Conservation (phyloP, 2,113 vertebrate species). For the Aspidoscelis tigris region DNA sequence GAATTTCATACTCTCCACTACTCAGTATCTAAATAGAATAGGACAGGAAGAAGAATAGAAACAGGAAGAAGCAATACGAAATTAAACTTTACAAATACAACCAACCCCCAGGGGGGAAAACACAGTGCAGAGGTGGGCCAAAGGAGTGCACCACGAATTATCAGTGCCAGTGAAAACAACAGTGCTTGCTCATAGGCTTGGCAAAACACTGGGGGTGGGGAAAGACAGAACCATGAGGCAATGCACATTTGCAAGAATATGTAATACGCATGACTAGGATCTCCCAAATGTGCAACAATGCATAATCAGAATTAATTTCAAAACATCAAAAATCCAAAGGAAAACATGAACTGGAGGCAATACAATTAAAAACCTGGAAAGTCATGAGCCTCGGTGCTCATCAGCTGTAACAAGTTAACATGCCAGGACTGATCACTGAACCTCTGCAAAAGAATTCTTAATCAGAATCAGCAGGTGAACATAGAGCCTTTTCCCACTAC, state of each 20-base stretch:
- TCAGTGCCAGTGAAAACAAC: neutral
- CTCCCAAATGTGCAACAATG: slow-evolving; percentile 3
- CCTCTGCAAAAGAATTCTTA: neutral
- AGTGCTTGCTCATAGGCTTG: neutral
- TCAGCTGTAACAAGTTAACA: no score
- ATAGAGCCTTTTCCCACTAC: no score
- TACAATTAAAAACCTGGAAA: no score
- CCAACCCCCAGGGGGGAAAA: neutral
- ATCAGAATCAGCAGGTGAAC: neutral
- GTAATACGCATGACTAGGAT: neutral
- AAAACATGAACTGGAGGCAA: neutral
- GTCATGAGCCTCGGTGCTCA: no score
- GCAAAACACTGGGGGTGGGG: neutral
- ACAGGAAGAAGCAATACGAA: neutral
- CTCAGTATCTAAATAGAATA: neutral
- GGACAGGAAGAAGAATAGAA: neutral
- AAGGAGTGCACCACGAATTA: neutral
- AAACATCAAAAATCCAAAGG: neutral
- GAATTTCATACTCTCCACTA: neutral
- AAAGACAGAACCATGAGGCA: neutral
- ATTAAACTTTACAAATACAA: neutral
- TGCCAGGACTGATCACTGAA: no score
- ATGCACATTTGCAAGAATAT: neutral
- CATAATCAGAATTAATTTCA: neutral
- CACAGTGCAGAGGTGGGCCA: neutral